Conservation (phyloP, 1,140 invertebrate genomes). For the Drosophila fuyamai region DNA sequence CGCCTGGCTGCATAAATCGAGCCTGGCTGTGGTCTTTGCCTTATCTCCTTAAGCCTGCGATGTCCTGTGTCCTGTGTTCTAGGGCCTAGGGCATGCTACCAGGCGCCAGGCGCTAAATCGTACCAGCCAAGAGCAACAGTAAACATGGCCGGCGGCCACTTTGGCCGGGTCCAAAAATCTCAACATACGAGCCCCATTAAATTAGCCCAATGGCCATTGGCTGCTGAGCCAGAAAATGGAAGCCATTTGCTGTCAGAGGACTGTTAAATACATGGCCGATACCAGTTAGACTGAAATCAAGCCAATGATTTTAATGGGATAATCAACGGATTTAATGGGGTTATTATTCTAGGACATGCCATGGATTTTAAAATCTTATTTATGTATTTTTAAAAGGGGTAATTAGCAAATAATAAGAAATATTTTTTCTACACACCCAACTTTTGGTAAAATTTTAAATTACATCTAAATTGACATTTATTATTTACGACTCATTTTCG, state of each 20-base stretch:
- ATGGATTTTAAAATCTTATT: neutral
- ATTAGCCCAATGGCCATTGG: constrained; percentile 51
- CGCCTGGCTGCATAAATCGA: constrained; percentile 57
- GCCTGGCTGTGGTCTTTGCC: constrained; percentile 36
- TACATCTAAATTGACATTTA: too few relatives aligned
- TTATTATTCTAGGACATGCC: neutral
- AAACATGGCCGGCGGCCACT: constrained; percentile 50
- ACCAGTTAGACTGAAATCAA: too few relatives aligned
- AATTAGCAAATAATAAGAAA: too few relatives aligned
- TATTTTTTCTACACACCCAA: too few relatives aligned
- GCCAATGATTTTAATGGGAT: neutral
- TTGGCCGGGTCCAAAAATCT: constrained; percentile 39
- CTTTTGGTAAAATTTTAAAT: too few relatives aligned
- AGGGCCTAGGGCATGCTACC: constrained; percentile 15
- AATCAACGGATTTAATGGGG: too few relatives aligned
- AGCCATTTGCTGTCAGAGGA: neutral
- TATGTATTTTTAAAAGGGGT: too few relatives aligned
- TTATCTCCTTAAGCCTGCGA: constrained; percentile 54
- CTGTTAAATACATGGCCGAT: constrained; percentile 7
- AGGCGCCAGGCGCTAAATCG: constrained; percentile 63
- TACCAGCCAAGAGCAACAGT: constrained; percentile 29
- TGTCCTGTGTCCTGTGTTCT: constrained; percentile 20
- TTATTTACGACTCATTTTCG: too few relatives aligned
- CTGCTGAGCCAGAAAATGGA: constrained; percentile 36
- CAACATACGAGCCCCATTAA: constrained; percentile 45